Evolutionary conservation across 2,113 vertebrate species (phyloP).

Genomic region (Calonectris borealis): DNA sequence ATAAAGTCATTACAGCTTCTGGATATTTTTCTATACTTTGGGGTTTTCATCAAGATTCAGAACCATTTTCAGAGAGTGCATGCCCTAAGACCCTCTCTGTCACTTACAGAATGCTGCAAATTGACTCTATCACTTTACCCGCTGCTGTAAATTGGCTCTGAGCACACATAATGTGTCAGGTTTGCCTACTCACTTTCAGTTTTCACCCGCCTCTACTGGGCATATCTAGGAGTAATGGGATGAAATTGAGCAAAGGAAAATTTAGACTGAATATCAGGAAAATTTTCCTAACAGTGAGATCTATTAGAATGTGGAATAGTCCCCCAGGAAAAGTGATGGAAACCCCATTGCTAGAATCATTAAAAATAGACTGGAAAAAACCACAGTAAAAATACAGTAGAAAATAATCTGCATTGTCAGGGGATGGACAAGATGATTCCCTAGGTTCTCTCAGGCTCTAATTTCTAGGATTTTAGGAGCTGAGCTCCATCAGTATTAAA

Average conservation of each 20-base stretch:
- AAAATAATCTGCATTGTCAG: slow-evolving; percentile 56
- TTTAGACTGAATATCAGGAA: slow-evolving; percentile 65
- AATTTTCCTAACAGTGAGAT: slow-evolving; percentile 69
- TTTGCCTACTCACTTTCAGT: slow-evolving; percentile 69
- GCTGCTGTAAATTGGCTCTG: slow-evolving; percentile 72
- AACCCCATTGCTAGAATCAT: slow-evolving; percentile 56
- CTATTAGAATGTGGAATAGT: slow-evolving; percentile 67
- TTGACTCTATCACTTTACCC: slow-evolving; percentile 65
- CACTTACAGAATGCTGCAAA: slow-evolving; percentile 69
- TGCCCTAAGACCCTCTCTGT: slow-evolving; percentile 64
- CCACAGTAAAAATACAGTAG: slow-evolving; percentile 39
- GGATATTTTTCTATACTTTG: slow-evolving; percentile 46
- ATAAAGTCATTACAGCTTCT: slow-evolving; percentile 51
- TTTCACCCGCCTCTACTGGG: slow-evolving; percentile 66
- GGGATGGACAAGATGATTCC: slow-evolving; percentile 54
- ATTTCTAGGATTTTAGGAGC: slow-evolving; percentile 67
- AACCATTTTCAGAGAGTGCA: slow-evolving; percentile 63
- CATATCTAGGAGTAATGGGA: slow-evolving; percentile 69
- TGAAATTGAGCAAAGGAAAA: slow-evolving; percentile 72
- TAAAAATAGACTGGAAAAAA: slow-evolving; percentile 62
- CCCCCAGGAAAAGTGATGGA: slow-evolving; percentile 59
- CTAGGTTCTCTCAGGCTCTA: slow-evolving; percentile 30
- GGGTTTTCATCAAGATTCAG: slow-evolving; percentile 67
- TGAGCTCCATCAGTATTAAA: slow-evolving; percentile 58
- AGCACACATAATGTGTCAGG: slow-evolving; percentile 65